Evolutionary conservation across 2,113 vertebrate genomes (phyloP).

Genomic region (Loxodonta africana): DNA sequence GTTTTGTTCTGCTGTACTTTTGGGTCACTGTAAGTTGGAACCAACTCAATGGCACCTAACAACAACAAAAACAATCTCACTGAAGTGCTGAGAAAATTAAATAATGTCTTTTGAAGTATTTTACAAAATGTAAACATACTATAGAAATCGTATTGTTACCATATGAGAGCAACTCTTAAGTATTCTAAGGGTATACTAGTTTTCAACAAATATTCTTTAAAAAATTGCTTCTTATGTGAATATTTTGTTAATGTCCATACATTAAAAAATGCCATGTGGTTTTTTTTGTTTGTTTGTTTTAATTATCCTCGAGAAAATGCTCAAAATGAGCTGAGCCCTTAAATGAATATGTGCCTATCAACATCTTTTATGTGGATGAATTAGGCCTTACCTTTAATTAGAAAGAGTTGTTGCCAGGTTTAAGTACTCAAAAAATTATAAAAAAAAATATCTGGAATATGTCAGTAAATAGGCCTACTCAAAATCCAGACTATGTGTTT

Average conservation of each 20-base stretch:
- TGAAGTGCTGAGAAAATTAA: not conserved
- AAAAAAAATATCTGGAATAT: not conserved
- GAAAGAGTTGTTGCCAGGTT: not conserved
- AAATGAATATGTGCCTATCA: not conserved
- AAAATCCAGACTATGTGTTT: not conserved
- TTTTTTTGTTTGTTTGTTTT: not conserved
- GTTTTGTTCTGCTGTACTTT: no score
- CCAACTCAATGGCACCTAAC: not conserved
- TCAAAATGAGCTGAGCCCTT: not conserved
- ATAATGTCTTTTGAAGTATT: not conserved
- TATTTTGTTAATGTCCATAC: not conserved
- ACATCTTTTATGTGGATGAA: not conserved
- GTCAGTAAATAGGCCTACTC: not conserved
- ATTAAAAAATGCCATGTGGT: not conserved
- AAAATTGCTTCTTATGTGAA: not conserved
- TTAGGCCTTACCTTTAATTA: slow-evolving; percentile 12
- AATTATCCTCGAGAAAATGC: not conserved
- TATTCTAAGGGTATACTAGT: not conserved
- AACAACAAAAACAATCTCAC: not conserved
- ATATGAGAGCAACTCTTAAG: not conserved
- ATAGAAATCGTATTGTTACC: not conserved
- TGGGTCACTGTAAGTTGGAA: not conserved
- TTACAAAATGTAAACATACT: slow-evolving; percentile 6
- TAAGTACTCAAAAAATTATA: slow-evolving; percentile 16
- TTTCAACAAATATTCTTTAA: not conserved